These are phyloP conservation scores for Tenebrosternarchus preto DNA, from an alignment of 2,113 vertebrate species.

Conservation along the genomic window DNA sequence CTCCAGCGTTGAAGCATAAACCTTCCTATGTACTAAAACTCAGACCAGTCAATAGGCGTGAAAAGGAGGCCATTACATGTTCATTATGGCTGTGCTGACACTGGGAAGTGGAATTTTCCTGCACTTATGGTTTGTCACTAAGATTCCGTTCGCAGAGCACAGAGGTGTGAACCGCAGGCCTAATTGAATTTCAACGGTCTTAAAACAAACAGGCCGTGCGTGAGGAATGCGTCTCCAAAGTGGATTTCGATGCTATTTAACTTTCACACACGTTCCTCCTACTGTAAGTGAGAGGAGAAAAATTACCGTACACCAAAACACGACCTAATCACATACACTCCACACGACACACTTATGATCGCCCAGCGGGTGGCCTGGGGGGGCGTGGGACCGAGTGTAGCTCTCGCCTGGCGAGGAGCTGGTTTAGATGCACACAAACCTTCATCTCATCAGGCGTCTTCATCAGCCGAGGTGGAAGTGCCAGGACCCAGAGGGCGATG, in stretches of 20 bases:
- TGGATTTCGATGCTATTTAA: background rate
- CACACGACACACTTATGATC: background rate
- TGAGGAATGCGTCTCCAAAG: background rate
- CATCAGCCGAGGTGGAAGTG: background rate
- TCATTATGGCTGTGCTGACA: conserved; percentile 35
- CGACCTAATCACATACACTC: background rate
- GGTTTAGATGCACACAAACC: background rate
- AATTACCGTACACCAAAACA: background rate
- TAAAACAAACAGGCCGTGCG: background rate
- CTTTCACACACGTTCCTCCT: background rate
- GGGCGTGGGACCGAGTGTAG: background rate
- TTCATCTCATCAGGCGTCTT: background rate
- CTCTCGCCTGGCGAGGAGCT: background rate
- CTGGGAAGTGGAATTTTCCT: conserved; percentile 40
- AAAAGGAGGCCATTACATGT: conserved; percentile 47
- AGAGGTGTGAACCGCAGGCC: background rate
- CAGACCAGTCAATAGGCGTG: conserved; percentile 29
- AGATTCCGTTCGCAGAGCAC: conserved; percentile 13
- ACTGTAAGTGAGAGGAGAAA: background rate
- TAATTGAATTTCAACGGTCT: conserved; percentile 27
- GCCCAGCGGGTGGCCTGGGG: background rate
- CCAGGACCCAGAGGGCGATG: background rate
- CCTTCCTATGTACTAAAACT: conserved; percentile 18
- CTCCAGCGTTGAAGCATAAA: conserved; percentile 26
- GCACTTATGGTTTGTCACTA: conserved; percentile 36